Evolutionary conservation across 2,888 invertebrate species (phyloP), one percentile per base, ranked within the genome.

Genomic region (Kryphioiulus occultus): DNA sequence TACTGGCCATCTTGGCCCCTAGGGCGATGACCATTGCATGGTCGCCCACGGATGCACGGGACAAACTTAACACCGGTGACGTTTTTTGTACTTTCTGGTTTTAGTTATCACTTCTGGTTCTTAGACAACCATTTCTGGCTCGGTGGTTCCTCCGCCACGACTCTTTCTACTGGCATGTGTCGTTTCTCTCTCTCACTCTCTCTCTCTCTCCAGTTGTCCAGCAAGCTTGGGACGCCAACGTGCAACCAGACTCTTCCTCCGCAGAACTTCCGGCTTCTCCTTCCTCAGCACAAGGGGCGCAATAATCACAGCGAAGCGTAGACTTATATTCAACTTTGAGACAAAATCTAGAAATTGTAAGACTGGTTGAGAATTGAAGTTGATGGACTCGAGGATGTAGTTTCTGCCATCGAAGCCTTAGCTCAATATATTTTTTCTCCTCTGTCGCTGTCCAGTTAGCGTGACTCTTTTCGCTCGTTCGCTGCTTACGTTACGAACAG

Each of bases 401-500:
- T 30, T 68, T 78, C 30, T 78, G 78, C 78, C 78, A 78, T 78
- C 78, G 78, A 78, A 78, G 78, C 78, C 78, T 78, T 78, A 30
- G 78, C 78, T 78, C 85, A 85, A 85, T 44, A 85, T 39, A 85
- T 85, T 39, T 44, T 85, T 85, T 44, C 15, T 44, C 15, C 85
- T 85, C 84, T n/a, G 19, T 82, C n/a, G 30, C 84, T 84, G 32
- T 30, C 84, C 17, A 17, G 19, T 84, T 85, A 26, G 9, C 26
- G 85, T 85, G 42, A n/a, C 30, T 78, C 15, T 68, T 68, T 26
- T 78, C 30, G 30, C 3, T 4, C 10, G 30, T 32, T 39, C 19
- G 39, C 10, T 84, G 32, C n/a, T 15, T n/a, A 59, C 83, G 88
- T 92, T 95, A 98, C 93, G 96, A 95, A 92, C 98, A 98, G 87